A percentile compares a stretch with the other conserved stretches of the same genome.
phyloP scores from a whole-genome alignment of 2,888 invertebrate genomes.

The Cheilosia vulpina region DNA sequence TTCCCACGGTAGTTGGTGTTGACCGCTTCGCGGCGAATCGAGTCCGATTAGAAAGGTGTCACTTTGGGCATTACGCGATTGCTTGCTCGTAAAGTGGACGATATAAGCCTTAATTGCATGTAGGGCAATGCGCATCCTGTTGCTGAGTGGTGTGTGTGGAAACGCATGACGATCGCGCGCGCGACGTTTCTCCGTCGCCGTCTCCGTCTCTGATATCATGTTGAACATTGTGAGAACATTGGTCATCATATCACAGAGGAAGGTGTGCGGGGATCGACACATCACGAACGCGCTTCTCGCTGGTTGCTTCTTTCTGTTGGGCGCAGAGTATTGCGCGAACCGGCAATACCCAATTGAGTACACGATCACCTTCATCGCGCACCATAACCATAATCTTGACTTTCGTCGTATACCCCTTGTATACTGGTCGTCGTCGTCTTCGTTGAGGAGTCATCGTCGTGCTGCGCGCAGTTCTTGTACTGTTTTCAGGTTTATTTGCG shows the following conservation, averaged over 20 bases:
- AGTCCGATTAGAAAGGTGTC: constrained; percentile 73
- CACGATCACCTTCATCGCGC: constrained; percentile 75
- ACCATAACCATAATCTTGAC: constrained; percentile 74
- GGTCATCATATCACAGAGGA: constrained; percentile 67
- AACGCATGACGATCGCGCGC: constrained; percentile 62
- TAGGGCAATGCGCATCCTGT: constrained; percentile 62
- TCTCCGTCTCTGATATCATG: constrained; percentile 50
- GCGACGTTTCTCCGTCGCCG: constrained; percentile 5
- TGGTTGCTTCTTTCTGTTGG: constrained; percentile 65
- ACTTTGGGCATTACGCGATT: constrained; percentile 69
- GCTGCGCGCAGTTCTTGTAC: constrained; percentile 48
- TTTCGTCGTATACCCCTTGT: constrained; percentile 58
- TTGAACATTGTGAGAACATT: constrained; percentile 75
- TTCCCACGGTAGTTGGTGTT: constrained; percentile 67
- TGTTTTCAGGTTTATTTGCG: constrained; percentile 70
- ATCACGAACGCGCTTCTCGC: constrained; percentile 73
- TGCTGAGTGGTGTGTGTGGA: not conserved
- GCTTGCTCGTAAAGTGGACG: constrained; percentile 62
- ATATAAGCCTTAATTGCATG: constrained; percentile 73
- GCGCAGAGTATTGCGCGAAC: constrained; percentile 56
- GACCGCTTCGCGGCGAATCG: constrained; percentile 42
- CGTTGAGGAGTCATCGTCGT: constrained; percentile 47
- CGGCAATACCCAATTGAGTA: constrained; percentile 74
- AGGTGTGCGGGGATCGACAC: constrained; percentile 38
- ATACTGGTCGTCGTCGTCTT: constrained; percentile 4